A percentile compares a stretch with the other conserved stretches of the same genome.
phyloP scores from a whole-genome alignment of 2,888 invertebrate genomes.

The Cephonodes hylas region DNA sequence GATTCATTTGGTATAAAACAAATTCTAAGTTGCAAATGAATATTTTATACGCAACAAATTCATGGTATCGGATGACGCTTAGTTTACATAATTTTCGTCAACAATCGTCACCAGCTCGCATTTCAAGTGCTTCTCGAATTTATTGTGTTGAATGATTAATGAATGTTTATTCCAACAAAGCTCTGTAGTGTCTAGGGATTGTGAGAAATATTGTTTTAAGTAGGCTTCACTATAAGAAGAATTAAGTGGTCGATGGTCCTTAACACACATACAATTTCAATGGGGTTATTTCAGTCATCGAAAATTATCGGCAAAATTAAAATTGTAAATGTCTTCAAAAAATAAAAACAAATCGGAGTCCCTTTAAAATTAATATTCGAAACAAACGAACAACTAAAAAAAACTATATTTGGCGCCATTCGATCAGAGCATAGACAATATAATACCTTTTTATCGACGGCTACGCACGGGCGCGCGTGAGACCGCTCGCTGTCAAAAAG shows the following conservation, averaged over 20 bases:
- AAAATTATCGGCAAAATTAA: too few species aligned
- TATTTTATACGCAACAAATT: constrained; percentile 1
- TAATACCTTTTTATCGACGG: neutral
- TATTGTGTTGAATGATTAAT: constrained; percentile 12
- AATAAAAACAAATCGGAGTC: too few species aligned
- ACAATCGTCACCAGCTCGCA: neutral
- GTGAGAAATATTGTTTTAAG: neutral
- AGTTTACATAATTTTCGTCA: constrained; percentile 4
- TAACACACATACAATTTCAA: too few species aligned
- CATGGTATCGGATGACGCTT: neutral
- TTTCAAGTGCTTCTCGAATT: neutral
- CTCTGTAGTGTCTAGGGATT: constrained; percentile 7
- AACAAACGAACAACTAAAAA: neutral
- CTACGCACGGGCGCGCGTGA: neutral
- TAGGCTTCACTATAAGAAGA: too few species aligned
- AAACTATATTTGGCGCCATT: neutral
- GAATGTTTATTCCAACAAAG: constrained; percentile 14
- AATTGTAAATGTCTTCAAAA: too few species aligned
- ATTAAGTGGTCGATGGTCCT: too few species aligned
- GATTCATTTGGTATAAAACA: too few species aligned
- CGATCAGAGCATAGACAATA: neutral
- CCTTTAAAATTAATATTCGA: too few species aligned
- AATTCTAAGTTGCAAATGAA: neutral
- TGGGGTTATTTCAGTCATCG: too few species aligned
- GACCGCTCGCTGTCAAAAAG: constrained; percentile 12